phyloP scores from a whole-genome alignment of 2,888 invertebrate genomes.

The Rugalucina vietnamica region DNA sequence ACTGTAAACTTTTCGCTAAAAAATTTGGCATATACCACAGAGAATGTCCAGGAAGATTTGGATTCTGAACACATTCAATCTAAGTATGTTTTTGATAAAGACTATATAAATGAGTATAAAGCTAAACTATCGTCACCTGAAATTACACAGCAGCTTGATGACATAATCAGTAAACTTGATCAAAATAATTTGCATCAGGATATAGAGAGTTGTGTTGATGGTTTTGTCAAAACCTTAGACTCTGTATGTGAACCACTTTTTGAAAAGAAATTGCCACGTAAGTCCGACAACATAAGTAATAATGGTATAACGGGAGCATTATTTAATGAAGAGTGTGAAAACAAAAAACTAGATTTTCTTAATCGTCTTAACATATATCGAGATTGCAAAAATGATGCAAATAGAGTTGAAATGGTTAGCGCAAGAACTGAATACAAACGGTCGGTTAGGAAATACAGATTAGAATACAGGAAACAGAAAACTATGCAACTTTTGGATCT shows the following conservation, averaged over 20 bases:
- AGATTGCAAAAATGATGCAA: not conserved
- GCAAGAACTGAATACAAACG: not conserved
- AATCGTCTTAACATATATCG: not conserved
- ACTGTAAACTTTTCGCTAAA: not conserved
- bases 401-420: not conserved
- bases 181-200: not conserved
- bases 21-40: not conserved
- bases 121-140: not conserved
- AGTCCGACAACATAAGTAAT: not conserved
- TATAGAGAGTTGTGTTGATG: not conserved
- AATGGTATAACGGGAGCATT: no score
- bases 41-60: not conserved
- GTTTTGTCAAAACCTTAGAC: not conserved
- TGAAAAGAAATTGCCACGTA: not conserved
- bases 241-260: not conserved
- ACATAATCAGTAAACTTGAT: not conserved
- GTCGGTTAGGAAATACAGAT: not conserved
- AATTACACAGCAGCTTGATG: not conserved
- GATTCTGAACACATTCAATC: not conserved
- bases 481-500: not conserved
- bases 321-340: not conserved
- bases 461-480: not conserved
- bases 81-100: not conserved
- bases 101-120: not conserved
- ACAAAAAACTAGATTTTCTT: not conserved